Conservation (phyloP, 2,797 vertebrate genomes). For the Lepus townsendii region DNA sequence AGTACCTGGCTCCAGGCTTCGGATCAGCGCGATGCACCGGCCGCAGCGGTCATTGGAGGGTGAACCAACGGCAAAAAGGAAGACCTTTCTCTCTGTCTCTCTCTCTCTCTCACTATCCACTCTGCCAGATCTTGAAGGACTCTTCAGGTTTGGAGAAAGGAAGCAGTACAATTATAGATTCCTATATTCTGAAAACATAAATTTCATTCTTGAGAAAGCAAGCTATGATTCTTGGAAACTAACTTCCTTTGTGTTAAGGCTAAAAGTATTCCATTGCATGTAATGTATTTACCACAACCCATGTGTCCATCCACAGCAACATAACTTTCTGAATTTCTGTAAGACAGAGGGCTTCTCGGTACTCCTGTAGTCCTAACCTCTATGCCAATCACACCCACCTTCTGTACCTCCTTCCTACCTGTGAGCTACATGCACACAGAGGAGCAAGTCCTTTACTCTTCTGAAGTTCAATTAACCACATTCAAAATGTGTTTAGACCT, state of each 20-base stretch:
- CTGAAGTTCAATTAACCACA: neutral
- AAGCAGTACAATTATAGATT: neutral
- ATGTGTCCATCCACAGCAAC: neutral
- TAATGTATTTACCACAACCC: neutral
- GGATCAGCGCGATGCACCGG: too few species aligned
- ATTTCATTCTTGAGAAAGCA: neutral
- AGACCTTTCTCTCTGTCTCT: too few species aligned
- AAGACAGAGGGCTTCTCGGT: neutral
- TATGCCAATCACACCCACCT: neutral
- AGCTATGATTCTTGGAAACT: neutral
- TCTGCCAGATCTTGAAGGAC: neutral
- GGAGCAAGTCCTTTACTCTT: neutral
- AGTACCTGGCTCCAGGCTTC: too few species aligned
- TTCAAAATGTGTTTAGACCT: neutral
- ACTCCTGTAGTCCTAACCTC: neutral
- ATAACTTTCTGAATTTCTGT: neutral
- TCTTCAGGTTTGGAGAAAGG: neutral
- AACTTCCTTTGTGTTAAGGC: neutral
- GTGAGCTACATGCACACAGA: neutral
- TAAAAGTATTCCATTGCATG: neutral
- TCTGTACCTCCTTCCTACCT: fast-evolving
- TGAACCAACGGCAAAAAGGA: too few species aligned
- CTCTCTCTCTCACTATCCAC: too few species aligned
- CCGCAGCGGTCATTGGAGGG: too few species aligned
- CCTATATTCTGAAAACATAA: neutral